Conservation (phyloP, 53 echinoderm and acorn worm species). For the Patiria pectinifera region DNA sequence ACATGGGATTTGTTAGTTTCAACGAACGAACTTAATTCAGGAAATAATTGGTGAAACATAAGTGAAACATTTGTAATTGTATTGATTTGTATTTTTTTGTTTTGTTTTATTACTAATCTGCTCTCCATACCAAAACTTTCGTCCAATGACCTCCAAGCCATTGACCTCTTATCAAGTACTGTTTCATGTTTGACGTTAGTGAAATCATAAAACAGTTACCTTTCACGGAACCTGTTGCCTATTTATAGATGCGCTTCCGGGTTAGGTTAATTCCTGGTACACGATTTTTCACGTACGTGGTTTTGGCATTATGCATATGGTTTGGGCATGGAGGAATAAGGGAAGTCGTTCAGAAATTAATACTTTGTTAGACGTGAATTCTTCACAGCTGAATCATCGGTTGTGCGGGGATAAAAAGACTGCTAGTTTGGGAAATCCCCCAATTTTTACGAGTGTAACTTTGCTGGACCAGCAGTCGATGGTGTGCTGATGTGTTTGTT, state of each 20-base stretch:
- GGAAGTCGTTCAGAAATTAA: background rate
- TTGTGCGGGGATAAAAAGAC: background rate
- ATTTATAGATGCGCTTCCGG: background rate
- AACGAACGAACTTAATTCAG: no score
- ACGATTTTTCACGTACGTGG: background rate
- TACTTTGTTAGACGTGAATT: background rate
- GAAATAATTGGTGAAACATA: no score
- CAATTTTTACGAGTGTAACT: background rate
- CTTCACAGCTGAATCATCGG: background rate
- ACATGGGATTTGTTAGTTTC: no score
- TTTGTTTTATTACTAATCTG: background rate
- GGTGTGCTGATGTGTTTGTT: no score
- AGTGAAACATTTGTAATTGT: no score
- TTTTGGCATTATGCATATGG: no score
- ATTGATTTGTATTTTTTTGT: no score
- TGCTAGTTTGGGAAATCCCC: background rate
- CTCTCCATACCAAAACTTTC: conserved; percentile 20
- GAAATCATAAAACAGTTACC: background rate
- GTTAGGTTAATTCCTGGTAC: background rate
- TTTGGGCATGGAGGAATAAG: no score
- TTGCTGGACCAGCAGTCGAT: background rate
- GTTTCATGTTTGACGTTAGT: background rate
- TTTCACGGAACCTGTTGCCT: background rate
- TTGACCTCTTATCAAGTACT: background rate
- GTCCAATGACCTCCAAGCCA: background rate